Conservation (phyloP, 1,140 invertebrate species). For the Lanistes nyassanus region DNA sequence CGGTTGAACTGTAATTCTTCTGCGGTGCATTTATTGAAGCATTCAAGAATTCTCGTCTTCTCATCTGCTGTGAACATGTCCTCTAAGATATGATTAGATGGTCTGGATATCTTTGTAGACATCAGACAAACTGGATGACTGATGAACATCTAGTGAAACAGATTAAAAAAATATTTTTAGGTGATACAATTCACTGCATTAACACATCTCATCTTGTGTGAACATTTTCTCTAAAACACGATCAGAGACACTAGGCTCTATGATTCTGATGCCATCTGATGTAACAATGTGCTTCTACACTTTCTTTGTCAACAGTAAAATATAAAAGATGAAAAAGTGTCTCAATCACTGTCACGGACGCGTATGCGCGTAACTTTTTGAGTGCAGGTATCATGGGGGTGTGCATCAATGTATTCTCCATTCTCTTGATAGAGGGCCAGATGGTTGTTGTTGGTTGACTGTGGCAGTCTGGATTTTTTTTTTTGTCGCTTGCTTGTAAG, state of each 20-base stretch:
- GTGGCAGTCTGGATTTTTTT: too few species aligned
- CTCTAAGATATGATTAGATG: constrained; percentile 22
- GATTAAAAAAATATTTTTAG: neutral
- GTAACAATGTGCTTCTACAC: too few species aligned
- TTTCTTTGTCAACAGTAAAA: too few species aligned
- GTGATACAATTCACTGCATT: neutral
- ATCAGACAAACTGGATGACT: neutral
- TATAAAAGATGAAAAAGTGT: too few species aligned
- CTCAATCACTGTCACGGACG: too few species aligned
- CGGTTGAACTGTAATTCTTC: constrained; percentile 26
- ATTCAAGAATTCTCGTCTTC: constrained; percentile 31
- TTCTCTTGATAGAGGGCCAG: too few species aligned
- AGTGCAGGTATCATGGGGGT: too few species aligned
- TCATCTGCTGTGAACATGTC: constrained; percentile 28
- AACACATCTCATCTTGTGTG: neutral
- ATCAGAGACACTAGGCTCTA: neutral
- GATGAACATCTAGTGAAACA: neutral
- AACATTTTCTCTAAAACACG: neutral
- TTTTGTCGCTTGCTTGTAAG: too few species aligned
- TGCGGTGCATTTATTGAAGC: constrained; percentile 33
- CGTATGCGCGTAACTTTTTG: too few species aligned
- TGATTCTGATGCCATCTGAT: neutral
- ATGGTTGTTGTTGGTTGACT: too few species aligned
- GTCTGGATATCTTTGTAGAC: constrained; percentile 18
- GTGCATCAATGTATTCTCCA: too few species aligned